Evolutionary conservation across 2,888 invertebrate species (phyloP).

Genomic region (Galerucella calmariensis): DNA sequence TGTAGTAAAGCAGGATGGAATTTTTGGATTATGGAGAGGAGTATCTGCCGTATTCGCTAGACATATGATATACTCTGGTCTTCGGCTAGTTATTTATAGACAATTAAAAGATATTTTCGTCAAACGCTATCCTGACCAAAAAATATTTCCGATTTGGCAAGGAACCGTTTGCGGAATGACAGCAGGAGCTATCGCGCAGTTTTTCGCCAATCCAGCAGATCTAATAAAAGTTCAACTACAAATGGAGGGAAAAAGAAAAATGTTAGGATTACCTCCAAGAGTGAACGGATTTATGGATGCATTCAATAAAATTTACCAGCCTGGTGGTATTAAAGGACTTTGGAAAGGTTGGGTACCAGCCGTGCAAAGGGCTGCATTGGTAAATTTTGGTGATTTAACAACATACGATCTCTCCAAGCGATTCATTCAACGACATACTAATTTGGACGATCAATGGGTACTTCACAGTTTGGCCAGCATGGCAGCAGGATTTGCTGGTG

Average conservation of each 20-base stretch:
- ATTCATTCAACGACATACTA: conserved; percentile 73
- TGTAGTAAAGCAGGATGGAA: conserved; percentile 87
- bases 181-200: conserved; percentile 90
- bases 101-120: conserved; percentile 77
- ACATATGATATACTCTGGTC: conserved; percentile 86
- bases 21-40: conserved; percentile 86
- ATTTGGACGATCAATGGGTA: conserved; percentile 76
- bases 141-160: conserved; percentile 75
- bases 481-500: conserved; percentile 87
- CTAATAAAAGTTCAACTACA: conserved; percentile 95
- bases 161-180: conserved; percentile 76
- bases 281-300: conserved; percentile 82
- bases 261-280: conserved; percentile 84
- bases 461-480: conserved; percentile 82
- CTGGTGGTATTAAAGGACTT: conserved; percentile 83
- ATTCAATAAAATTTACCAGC: conserved; percentile 75
- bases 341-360: conserved; percentile 90
- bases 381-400: conserved; percentile 86
- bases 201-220: conserved; percentile 90
- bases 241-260: conserved; percentile 85
- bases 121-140: conserved; percentile 71
- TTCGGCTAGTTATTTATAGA: conserved; percentile 88
- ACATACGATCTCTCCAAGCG: conserved; percentile 90
- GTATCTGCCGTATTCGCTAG: conserved; percentile 88
- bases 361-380: conserved; percentile 83